Evolutionary conservation across 2,888 invertebrate species (phyloP), one percentile per base, ranked within the genome.

Genomic region (Melangyna quadrimaculata): DNA sequence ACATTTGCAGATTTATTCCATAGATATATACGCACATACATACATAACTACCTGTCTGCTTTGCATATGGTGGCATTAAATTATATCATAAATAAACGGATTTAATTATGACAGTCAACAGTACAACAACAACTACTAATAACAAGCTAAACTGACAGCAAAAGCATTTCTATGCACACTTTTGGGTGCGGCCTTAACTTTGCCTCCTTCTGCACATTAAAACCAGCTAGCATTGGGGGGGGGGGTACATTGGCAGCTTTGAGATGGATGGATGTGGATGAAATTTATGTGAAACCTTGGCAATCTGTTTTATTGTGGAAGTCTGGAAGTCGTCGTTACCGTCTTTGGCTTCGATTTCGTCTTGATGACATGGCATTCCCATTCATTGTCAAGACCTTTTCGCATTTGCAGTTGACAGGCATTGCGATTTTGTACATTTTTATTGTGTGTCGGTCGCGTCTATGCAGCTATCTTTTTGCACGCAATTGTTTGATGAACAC

Each of bases 321-420:
- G 74, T 71, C 59, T 65, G 51, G 70, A 71, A 74, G 78, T 75
- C 59, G 63, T 81, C 48, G 77, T 32, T 19, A 35, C n/a, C 43
- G 14, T 37, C 59, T 59, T 59, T 37, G 14, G 7, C 22, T 59
- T 37, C 53, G 48, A 65, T 37, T 67, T 65, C 48, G 14, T 48
- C 35, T 22, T 51, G 14, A 43, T 40, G 35, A 24, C 55, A n/a
- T n/a, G n/a, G n/a, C n/a, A n/a, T n/a, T n/a, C n/a, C n/a, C n/a
- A 74, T 79, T 79, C 83, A 84, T 71, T 84, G 83, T 84, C 83
- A 84, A 79, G 83, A 79, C 72, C 83, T 67, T 67, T 71, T 79
- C 83, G 70, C 83, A 65, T 67, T 59, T 35, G 55, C 29, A 53
- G 74, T 79, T 84, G 83, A 79, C 79, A 70, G 63, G 61, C 78